A percentile compares a stretch with the other conserved stretches of the same genome.
phyloP scores from a whole-genome alignment of 2,888 invertebrate species.

The Fabriciana adippe region DNA sequence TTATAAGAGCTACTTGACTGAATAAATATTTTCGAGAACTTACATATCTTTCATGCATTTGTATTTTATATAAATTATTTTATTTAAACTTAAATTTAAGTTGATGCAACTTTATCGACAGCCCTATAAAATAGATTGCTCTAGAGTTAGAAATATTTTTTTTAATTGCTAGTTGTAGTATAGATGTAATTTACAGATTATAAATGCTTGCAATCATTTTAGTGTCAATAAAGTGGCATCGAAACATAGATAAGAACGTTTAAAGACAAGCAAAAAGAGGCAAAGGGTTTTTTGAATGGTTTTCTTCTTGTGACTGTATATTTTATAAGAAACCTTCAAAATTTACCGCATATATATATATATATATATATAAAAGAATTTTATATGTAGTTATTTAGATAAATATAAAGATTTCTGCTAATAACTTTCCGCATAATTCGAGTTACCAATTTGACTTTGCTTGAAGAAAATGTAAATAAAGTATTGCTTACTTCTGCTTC shows the following conservation, averaged over 20 bases:
- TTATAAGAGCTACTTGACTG: conserved; percentile 65
- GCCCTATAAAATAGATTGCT: conserved; percentile 32
- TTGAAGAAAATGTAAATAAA: conserved; percentile 70
- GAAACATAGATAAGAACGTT: conserved; percentile 51
- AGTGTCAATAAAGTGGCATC: conserved; percentile 52
- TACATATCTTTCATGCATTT: conserved; percentile 74
- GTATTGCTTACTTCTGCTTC: conserved; percentile 51
- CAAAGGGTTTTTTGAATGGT: conserved; percentile 75
- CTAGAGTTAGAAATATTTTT: conserved; percentile 22
- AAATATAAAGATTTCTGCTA: conserved; percentile 35
- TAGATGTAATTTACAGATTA: conserved; percentile 27
- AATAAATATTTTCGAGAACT: conserved; percentile 55
- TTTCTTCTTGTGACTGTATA: conserved; percentile 69
- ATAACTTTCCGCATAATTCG: conserved; percentile 68
- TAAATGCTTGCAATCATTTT: conserved; percentile 37
- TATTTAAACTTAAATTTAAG: conserved; percentile 47
- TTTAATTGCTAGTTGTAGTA: conserved; percentile 23
- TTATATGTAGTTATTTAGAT: conserved; percentile 52
- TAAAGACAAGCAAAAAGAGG: conserved; percentile 78
- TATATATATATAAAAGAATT: conserved; percentile 50
- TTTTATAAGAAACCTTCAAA: conserved; percentile 73
- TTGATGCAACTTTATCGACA: conserved; percentile 48
- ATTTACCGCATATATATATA: conserved; percentile 58
- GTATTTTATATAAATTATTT: conserved; percentile 60
- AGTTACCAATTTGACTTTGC: conserved; percentile 74